phyloP scores from a whole-genome alignment of 2,113 vertebrate species.

The Uria aalge region DNA sequence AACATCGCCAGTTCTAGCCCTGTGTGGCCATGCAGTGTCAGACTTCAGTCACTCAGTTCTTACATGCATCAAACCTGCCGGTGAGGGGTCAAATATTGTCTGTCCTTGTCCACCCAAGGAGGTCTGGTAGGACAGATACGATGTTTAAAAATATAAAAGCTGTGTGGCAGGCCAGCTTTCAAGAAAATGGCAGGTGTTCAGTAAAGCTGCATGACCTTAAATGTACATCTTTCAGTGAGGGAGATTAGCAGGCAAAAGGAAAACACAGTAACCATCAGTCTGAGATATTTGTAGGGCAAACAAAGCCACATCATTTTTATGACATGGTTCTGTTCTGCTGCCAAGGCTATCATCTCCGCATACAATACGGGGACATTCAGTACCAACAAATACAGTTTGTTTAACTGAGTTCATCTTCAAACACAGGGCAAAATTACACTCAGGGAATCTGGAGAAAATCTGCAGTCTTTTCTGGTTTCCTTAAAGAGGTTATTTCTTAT shows the following conservation, averaged over 20 bases:
- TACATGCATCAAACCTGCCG: background rate
- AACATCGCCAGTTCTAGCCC: background rate
- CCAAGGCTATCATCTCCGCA: background rate
- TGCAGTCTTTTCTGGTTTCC: background rate
- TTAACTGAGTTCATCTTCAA: background rate
- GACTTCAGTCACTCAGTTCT: background rate
- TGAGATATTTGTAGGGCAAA: background rate
- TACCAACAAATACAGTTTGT: background rate
- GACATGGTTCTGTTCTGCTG: background rate
- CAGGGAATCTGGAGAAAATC: background rate
- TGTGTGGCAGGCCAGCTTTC: background rate
- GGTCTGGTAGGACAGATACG: background rate
- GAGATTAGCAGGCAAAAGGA: background rate
- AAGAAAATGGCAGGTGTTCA: background rate
- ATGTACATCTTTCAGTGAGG: background rate
- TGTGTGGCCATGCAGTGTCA: background rate
- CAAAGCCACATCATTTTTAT: background rate
- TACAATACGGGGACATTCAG: background rate
- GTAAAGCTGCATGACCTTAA: background rate
- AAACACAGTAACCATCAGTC: background rate
- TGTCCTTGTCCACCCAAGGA: background rate
- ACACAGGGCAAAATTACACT: background rate
- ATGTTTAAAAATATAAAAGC: background rate
- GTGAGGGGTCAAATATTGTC: background rate
- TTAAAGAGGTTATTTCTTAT: background rate